These are phyloP conservation scores for Heliconius hermathena DNA, from an alignment of 1,140 invertebrate genomes.

Conservation along the genomic window DNA sequence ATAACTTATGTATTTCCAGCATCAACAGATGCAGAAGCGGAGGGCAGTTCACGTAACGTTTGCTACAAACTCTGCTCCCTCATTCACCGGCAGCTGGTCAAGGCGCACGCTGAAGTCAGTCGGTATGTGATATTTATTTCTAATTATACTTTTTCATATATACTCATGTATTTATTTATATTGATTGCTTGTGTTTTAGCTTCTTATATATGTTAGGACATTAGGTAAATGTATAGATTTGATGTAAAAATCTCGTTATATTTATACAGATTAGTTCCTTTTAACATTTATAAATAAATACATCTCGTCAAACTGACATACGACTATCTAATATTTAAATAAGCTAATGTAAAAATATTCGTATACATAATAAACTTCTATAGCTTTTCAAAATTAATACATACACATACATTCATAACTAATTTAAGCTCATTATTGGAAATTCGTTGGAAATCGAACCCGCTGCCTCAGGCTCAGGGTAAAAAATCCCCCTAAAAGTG, in stretches of 20 bases:
- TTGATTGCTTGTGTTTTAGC: neutral
- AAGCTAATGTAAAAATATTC: neutral
- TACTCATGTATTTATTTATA: neutral
- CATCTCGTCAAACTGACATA: neutral
- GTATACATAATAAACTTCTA: neutral
- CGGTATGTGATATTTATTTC: constrained; percentile 54
- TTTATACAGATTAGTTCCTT: neutral
- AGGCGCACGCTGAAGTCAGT: constrained; percentile 84
- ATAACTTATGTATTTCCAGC: neutral
- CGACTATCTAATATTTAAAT: neutral
- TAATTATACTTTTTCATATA: neutral
- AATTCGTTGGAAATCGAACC: neutral
- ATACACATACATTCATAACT: neutral
- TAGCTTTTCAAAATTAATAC: neutral
- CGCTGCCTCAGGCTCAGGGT: neutral
- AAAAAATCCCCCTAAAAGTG: neutral
- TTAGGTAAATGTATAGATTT: neutral
- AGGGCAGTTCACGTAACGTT: constrained; percentile 80
- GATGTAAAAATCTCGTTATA: neutral
- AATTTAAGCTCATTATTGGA: neutral
- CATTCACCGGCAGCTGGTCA: constrained; percentile 88
- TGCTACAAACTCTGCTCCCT: constrained; percentile 89
- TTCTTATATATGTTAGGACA: neutral
- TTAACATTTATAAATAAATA: neutral
- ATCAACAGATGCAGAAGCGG: constrained; percentile 50